phyloP scores from a whole-genome alignment of 2,797 vertebrate genomes.

The Microtus obscurus region DNA sequence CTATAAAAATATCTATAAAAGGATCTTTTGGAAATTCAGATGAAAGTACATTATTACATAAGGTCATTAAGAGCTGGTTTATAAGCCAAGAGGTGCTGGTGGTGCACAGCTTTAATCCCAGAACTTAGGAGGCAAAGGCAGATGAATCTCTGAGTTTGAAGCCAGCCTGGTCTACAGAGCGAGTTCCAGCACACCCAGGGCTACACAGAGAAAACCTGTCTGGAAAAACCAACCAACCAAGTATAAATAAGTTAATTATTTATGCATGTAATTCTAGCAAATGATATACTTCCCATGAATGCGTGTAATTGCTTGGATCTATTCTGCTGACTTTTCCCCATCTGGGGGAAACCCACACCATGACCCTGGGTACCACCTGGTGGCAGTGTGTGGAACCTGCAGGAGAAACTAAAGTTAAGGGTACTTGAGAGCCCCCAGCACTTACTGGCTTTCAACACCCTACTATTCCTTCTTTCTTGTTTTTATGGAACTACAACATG shows the following conservation, averaged over 20 bases:
- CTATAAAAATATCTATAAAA: background rate
- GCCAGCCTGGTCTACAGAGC: background rate
- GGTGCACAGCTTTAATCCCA: background rate
- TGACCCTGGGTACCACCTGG: constrained; percentile 49
- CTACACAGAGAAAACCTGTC: background rate
- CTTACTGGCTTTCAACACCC: background rate
- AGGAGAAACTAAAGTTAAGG: background rate
- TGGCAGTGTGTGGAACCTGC: background rate
- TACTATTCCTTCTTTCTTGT: constrained; percentile 1
- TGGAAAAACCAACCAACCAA: background rate
- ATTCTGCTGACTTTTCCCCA: background rate
- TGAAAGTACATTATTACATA: background rate
- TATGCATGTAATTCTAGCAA: constrained; percentile 37
- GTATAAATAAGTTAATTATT: constrained; percentile 31
- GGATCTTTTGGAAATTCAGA: constrained; percentile 61
- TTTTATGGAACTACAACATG: constrained; percentile 13
- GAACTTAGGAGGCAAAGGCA: background rate
- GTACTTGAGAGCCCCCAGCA: background rate
- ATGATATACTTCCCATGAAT: constrained; percentile 21
- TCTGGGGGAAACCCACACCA: background rate
- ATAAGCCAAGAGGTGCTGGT: background rate
- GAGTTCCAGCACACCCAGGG: background rate
- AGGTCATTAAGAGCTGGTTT: constrained; percentile 38
- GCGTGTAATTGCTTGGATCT: background rate
- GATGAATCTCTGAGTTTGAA: background rate